These are phyloP conservation scores for Brachypodius melanocephalos DNA, from an alignment of 2,113 vertebrate genomes.

Conservation along the genomic window DNA sequence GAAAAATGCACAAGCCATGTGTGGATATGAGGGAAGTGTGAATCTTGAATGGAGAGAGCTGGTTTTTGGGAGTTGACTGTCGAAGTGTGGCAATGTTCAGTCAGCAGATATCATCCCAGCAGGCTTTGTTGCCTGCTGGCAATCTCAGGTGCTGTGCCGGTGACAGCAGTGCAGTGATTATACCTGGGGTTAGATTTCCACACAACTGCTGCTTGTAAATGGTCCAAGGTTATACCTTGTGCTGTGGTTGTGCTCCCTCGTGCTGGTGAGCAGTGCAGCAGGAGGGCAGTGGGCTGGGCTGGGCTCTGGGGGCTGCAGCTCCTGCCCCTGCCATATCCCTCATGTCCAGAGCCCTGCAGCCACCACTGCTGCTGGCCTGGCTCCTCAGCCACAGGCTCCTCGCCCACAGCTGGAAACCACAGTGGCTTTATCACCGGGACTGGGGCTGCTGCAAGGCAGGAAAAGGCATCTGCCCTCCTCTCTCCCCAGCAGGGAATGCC, in stretches of 20 bases:
- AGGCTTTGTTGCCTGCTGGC: not conserved
- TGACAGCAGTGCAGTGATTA: not conserved
- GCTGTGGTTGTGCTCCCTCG: not conserved
- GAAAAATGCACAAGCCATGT: accelerated
- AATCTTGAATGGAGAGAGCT: not conserved
- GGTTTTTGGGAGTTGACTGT: not conserved
- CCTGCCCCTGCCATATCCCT: too few relatives aligned
- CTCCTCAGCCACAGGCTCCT: not conserved
- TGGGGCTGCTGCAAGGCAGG: not conserved
- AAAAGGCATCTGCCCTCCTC: not conserved
- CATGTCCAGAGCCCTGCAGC: not conserved
- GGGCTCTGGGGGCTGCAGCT: not conserved
- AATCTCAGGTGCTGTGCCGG: not conserved
- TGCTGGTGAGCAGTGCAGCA: not conserved
- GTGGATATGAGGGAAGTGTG: not conserved
- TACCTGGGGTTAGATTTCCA: not conserved
- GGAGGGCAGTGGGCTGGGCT: not conserved
- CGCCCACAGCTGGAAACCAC: not conserved
- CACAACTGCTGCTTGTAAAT: not conserved
- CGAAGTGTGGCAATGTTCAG: not conserved
- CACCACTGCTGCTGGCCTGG: not conserved
- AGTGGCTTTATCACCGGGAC: not conserved
- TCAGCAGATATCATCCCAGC: not conserved
- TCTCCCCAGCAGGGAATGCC: accelerated
- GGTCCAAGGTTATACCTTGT: not conserved